Percentiles rank a stretch among this genome's conserved stretches.
phyloP scores from a whole-genome alignment of 2,113 vertebrate species.

The Noctilio leporinus region DNA sequence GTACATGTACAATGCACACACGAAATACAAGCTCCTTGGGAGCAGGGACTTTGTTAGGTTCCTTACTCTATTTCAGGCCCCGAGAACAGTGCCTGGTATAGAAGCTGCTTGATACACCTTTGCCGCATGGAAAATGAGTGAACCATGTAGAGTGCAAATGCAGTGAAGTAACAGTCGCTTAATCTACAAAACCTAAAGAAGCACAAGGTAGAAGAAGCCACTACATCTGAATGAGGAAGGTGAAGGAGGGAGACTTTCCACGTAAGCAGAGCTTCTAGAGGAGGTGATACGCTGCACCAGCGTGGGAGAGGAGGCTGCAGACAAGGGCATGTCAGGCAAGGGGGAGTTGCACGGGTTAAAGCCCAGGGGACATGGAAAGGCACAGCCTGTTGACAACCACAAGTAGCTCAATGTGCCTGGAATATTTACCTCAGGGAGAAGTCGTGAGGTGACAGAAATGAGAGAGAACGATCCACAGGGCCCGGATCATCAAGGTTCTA shows the following conservation, averaged over 20 bases:
- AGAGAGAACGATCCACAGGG: not conserved
- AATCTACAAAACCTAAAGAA: not conserved
- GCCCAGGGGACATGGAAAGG: not conserved
- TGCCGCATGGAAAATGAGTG: not conserved
- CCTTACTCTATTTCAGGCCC: not conserved
- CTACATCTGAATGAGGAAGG: not conserved
- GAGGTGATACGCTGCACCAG: accelerated
- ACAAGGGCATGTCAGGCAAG: not conserved
- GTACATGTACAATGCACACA: not conserved
- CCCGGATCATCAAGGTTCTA: not conserved
- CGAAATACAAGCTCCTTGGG: not conserved
- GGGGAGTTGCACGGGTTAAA: not conserved
- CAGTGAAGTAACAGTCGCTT: not conserved
- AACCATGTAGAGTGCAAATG: not conserved
- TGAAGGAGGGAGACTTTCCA: not conserved
- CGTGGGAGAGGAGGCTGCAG: not conserved
- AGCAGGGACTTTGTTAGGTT: not conserved
- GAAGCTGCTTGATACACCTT: not conserved
- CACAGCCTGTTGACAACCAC: not conserved
- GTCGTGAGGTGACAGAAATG: not conserved
- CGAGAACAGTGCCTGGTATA: not conserved
- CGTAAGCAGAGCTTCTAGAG: not conserved
- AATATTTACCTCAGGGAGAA: not conserved
- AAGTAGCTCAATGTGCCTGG: not conserved
- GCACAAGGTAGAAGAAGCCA: not conserved